phyloP scores from a whole-genome alignment of 2,113 vertebrate genomes.

The Apus apus region DNA sequence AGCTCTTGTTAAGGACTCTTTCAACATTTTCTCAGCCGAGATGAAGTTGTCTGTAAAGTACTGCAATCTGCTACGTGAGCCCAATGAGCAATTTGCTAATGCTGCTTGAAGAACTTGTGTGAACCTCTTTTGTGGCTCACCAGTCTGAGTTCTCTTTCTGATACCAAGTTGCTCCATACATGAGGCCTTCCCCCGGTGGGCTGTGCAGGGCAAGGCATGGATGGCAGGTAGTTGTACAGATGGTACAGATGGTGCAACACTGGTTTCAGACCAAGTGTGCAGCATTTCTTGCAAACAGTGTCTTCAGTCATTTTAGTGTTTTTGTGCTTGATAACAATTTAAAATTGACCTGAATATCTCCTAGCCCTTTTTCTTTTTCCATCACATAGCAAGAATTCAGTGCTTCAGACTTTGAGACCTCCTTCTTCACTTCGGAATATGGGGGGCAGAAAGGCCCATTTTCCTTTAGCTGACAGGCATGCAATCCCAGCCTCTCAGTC shows the following conservation, averaged over 20 bases:
- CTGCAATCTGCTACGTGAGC: neutral
- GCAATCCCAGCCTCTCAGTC: neutral
- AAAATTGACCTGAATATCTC: neutral
- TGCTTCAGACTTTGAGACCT: neutral
- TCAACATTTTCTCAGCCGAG: neutral
- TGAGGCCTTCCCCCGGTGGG: rapidly evolving
- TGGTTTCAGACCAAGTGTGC: neutral
- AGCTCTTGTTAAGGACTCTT: neutral
- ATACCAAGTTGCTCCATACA: neutral
- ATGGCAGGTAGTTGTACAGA: neutral
- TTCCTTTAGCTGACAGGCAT: neutral
- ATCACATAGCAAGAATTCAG: neutral
- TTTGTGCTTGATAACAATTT: neutral
- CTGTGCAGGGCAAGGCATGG: too few relatives aligned
- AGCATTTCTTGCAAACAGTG: neutral
- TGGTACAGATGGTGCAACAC: neutral
- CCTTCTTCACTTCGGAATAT: neutral
- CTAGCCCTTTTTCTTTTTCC: neutral
- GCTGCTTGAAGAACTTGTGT: neutral
- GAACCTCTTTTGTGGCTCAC: neutral
- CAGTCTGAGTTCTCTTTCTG: neutral
- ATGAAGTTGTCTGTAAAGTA: neutral
- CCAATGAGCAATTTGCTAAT: neutral
- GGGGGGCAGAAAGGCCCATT: neutral
- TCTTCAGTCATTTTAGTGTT: neutral